Percentiles rank a stretch among this genome's conserved stretches.
phyloP scores from a whole-genome alignment of 30 jellyfish, hydroid and myxozoan species.

The Aurelia sp. region DNA sequence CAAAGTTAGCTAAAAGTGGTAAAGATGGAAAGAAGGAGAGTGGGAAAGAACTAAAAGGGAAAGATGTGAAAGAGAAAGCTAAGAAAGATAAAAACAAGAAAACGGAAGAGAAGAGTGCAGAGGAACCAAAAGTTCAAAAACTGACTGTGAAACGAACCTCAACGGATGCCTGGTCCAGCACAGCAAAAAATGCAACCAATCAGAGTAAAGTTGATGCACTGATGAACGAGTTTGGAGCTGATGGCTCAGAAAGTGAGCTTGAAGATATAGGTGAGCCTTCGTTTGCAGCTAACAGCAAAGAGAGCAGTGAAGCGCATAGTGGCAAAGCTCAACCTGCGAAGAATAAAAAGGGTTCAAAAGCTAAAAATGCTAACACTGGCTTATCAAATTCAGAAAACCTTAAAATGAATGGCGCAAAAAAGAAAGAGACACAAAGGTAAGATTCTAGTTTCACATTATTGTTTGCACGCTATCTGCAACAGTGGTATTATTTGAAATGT shows the following conservation, averaged over 20 bases:
- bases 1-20: conserved; percentile 20
- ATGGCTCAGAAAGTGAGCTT: conserved; percentile 63
- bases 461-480: too few relatives aligned
- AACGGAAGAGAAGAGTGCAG: conserved; percentile 58
- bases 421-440: conserved; percentile 60
- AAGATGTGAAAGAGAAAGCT: conserved; percentile 68
- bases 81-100: conserved; percentile 75
- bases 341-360: conserved; percentile 36
- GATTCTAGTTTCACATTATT: background rate
- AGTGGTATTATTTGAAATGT: too few relatives aligned
- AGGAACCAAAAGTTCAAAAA: conserved; percentile 84
- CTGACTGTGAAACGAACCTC: conserved; percentile 83
- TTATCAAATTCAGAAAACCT: conserved; percentile 16
- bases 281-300: conserved; percentile 10
- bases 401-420: conserved; percentile 65
- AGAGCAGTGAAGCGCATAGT: conserved; percentile 33
- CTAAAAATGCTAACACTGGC: conserved; percentile 18
- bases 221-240: conserved; percentile 73
- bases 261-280: conserved; percentile 59
- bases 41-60: conserved; percentile 45
- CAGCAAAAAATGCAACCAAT: conserved; percentile 27
- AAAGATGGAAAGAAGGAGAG: conserved; percentile 44
- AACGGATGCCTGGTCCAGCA: conserved; percentile 89
- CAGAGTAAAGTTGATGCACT: conserved; percentile 74
- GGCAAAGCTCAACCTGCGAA: conserved; percentile 12